Evolutionary conservation across 2,113 vertebrate species (phyloP).

Genomic region (Aspiorhynchus laticeps): DNA sequence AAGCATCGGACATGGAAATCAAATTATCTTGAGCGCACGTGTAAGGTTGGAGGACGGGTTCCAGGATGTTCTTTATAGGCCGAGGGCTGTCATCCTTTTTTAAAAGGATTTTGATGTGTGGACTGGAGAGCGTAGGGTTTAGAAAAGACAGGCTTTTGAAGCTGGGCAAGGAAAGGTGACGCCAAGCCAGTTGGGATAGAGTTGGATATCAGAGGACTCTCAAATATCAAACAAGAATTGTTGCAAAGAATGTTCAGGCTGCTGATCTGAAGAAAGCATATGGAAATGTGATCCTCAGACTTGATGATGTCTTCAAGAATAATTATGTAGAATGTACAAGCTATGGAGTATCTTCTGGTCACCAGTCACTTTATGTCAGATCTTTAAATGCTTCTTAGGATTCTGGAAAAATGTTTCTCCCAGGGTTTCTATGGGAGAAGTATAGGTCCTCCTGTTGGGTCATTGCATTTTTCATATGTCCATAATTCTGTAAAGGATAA

Average conservation of each 20-base stretch:
- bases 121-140: background rate
- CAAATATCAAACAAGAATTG: constrained; percentile 42
- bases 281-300: constrained; percentile 6
- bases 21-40: background rate
- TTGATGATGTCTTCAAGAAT: background rate
- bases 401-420: background rate
- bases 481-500: background rate
- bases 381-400: background rate
- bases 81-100: background rate
- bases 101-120: constrained; percentile 3
- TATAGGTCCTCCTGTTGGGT: background rate
- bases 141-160: background rate
- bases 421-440: too few species aligned
- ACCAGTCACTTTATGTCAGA: background rate
- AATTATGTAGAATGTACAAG: background rate
- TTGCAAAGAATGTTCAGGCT: background rate
- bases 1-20: background rate
- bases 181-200: background rate
- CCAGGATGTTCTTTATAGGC: background rate
- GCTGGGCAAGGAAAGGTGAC: constrained; percentile 1
- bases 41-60: background rate
- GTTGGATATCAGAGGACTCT: constrained; percentile 26
- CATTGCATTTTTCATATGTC: background rate
- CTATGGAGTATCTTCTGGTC: constrained; percentile 13
- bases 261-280: constrained; percentile 26